Conservation (phyloP, 2,888 invertebrate species). For the Macropis europaea region DNA sequence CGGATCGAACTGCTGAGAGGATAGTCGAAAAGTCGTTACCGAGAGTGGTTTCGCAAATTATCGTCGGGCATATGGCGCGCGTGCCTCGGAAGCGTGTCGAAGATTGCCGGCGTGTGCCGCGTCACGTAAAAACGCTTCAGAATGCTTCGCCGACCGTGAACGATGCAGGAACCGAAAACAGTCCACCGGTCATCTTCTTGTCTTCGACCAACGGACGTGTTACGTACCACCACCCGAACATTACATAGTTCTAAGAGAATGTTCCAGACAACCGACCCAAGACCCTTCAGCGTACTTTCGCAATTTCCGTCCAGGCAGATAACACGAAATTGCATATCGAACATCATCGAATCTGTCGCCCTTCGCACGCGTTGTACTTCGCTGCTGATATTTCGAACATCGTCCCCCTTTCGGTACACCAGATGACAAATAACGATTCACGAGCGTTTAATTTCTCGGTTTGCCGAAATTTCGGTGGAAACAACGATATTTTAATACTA, state of each 20-base stretch:
- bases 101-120: slow-evolving; percentile 64
- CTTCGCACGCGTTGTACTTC: too few species aligned
- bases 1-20: slow-evolving; percentile 16
- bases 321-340: background rate
- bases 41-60: slow-evolving; percentile 75
- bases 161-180: slow-evolving; percentile 32
- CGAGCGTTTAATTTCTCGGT: too few species aligned
- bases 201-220: slow-evolving; percentile 20
- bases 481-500: too few species aligned
- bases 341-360: too few species aligned
- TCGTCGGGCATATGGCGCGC: slow-evolving; percentile 71
- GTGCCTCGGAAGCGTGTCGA: slow-evolving; percentile 68
- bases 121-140: slow-evolving; percentile 31
- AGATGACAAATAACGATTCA: too few species aligned
- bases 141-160: slow-evolving; percentile 45
- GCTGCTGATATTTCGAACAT: too few species aligned
- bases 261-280: background rate
- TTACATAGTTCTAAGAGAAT: background rate
- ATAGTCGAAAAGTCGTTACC: slow-evolving; percentile 63
- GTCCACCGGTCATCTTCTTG: slow-evolving; percentile 6
- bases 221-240: background rate
- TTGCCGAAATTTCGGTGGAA: too few species aligned
- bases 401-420: too few species aligned
- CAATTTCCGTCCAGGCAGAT: background rate
- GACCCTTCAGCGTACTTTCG: background rate